Conservation (phyloP, 1,140 invertebrate genomes). For the Orchestia grillus region DNA sequence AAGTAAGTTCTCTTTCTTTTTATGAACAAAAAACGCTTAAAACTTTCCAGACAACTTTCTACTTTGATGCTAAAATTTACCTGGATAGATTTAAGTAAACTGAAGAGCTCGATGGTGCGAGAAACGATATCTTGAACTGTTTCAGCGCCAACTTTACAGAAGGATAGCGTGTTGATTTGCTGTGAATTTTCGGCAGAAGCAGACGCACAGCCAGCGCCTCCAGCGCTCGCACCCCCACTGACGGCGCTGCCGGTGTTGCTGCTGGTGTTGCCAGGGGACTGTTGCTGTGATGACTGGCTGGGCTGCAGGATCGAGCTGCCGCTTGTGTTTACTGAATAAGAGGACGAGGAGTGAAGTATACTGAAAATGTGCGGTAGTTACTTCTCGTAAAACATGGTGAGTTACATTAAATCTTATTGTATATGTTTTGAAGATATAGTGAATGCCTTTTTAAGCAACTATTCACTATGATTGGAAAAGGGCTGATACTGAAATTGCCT, state of each 20-base stretch:
- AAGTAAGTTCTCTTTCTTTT: too few species aligned
- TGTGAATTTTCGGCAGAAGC: slow-evolving; percentile 2
- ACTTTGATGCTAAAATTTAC: neutral
- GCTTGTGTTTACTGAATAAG: neutral
- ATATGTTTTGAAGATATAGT: too few species aligned
- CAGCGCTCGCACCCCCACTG: neutral
- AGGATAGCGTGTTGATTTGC: slow-evolving; percentile 52
- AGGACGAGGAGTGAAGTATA: too few species aligned
- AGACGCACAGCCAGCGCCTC: neutral
- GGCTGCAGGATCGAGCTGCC: neutral
- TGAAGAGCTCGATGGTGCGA: slow-evolving; percentile 59
- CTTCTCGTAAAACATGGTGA: too few species aligned
- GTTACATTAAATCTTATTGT: too few species aligned
- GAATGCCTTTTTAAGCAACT: too few species aligned
- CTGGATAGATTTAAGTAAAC: slow-evolving; percentile 57
- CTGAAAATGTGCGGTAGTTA: too few species aligned
- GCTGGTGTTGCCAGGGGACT: neutral
- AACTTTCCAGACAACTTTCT: too few species aligned
- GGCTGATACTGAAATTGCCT: too few species aligned
- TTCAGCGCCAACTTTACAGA: slow-evolving; percentile 59
- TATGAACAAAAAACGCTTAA: too few species aligned
- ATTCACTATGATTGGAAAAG: too few species aligned
- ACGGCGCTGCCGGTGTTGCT: neutral
- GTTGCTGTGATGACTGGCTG: neutral
- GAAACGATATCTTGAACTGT: slow-evolving; percentile 58